A percentile compares a stretch with the other conserved stretches of the same genome.
Evolutionary conservation across 2,797 vertebrate species (phyloP).

Genomic region (Dryobates pubescens): DNA sequence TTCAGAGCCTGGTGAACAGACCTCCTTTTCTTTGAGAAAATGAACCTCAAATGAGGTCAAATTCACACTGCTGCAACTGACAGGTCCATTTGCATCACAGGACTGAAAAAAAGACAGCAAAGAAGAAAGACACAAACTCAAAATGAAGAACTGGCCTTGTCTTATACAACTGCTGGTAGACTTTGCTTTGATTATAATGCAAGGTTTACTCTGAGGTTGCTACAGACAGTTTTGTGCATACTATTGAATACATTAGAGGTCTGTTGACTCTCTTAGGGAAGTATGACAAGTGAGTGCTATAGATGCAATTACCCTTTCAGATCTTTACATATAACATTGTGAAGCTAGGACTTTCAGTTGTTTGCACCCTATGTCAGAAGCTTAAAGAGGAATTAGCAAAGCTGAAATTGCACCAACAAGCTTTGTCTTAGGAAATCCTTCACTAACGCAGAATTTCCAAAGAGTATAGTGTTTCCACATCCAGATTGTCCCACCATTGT

Average conservation of each 20-base stretch:
- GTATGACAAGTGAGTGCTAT: not conserved
- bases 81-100: not conserved
- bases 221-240: not conserved
- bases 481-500: not conserved
- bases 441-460: not conserved
- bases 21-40: constrained; percentile 19
- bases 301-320: not conserved
- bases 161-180: not conserved
- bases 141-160: not conserved
- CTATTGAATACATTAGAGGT: not conserved
- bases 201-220: not conserved
- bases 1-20: constrained; percentile 43
- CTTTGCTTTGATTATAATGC: not conserved
- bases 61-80: constrained; percentile 28
- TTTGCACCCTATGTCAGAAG: not conserved
- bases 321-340: not conserved
- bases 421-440: not conserved
- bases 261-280: not conserved
- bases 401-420: not conserved
- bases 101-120: not conserved
- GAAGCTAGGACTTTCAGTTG: not conserved
- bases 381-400: not conserved
- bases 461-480: not conserved
- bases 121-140: not conserved
- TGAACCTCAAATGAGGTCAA: constrained; percentile 27